A percentile compares a stretch with the other conserved stretches of the same genome.
Conservation (phyloP, 1,140 invertebrate genomes). For the Meloidogyne floridensis region DNA sequence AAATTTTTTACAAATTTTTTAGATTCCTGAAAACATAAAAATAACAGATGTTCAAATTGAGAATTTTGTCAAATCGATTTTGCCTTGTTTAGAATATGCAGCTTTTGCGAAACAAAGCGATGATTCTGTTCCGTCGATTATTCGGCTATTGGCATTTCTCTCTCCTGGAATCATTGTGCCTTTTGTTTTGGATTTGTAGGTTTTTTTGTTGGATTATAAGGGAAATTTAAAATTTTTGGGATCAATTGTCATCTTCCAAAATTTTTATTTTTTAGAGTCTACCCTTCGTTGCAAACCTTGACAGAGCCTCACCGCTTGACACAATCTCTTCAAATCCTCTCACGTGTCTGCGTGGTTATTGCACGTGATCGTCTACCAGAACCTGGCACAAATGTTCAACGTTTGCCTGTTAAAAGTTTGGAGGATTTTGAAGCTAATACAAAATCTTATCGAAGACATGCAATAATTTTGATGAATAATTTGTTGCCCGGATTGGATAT, state of each 20-base stretch:
- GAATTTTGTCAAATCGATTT: constrained; percentile 77
- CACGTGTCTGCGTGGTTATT: constrained; percentile 43
- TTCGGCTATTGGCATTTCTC: constrained; percentile 78
- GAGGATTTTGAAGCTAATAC: constrained; percentile 35
- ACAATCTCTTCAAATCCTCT: constrained; percentile 57
- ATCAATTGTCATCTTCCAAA: too few relatives aligned
- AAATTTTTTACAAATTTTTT: constrained; percentile 65
- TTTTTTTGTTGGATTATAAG: constrained; percentile 59
- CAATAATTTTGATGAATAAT: constrained; percentile 79
- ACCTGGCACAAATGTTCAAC: constrained; percentile 24
- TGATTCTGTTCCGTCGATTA: constrained; percentile 73
- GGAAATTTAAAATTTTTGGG: too few relatives aligned
- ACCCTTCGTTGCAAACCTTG: constrained; percentile 78
- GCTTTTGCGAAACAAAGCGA: constrained; percentile 77
- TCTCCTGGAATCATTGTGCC: constrained; percentile 82
- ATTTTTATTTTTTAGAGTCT: constrained; percentile 69
- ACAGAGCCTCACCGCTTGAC: constrained; percentile 79
- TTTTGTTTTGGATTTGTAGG: constrained; percentile 76
- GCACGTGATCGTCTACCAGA: constrained; percentile 68
- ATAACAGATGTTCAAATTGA: constrained; percentile 81
- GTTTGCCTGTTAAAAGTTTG: constrained; percentile 33
- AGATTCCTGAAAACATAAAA: constrained; percentile 76
- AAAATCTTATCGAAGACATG: constrained; percentile 72
- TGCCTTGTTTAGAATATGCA: constrained; percentile 74
- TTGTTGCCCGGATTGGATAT: constrained; percentile 84